Evolutionary conservation across 2,113 vertebrate genomes (phyloP), one percentile per base, ranked within the genome.

Genomic region (Balaenoptera acutorostrata): DNA sequence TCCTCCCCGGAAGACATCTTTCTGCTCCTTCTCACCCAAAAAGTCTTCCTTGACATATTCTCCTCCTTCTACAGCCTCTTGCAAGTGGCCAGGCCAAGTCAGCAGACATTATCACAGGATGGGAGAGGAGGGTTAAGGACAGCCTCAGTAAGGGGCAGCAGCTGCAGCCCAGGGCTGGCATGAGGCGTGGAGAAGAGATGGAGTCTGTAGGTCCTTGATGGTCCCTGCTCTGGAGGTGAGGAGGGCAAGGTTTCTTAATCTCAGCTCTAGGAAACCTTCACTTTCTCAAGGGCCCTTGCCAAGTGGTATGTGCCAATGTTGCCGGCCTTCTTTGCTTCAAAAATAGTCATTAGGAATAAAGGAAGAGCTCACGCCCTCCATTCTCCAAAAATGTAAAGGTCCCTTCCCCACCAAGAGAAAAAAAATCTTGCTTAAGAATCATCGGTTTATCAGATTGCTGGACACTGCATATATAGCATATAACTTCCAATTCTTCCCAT

Each of bases 401-500:
- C 93, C 94, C 93, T 96, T 87, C 84, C 94, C 93, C 92, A 98
- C 59, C 91, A 95, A 69, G 66, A 85, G 93, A 96, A 80, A 64
- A 93, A 97, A 87, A 87, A 94, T 93, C 80, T 96, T 87, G 86
- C 93, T 90, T 91, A 98, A 90, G 87, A 96, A 93, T 74, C 87
- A 87, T 87, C 86, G 31, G 97, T 98, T 97, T 97, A 98, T 97
- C 98, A 97, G 93, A 96, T 33, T 95, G 94, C 90, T 95, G 98
- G 98, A 96, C 72, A 98, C 88, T 87, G 64, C 82, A 88, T 88
- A 81, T 33, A 85, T 6, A 81, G 93, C 49, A 69, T 61, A n/a
- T 72, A 81, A 95, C 74, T 91, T 95, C 92, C 71, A 80, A 86
- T 84, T 93, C 97, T 97, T 97, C 92, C 88, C 86, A 92, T 0